These are phyloP conservation scores for Masnerella sp. DNA, from an alignment of 2,888 invertebrate genomes.

Conservation along the genomic window DNA sequence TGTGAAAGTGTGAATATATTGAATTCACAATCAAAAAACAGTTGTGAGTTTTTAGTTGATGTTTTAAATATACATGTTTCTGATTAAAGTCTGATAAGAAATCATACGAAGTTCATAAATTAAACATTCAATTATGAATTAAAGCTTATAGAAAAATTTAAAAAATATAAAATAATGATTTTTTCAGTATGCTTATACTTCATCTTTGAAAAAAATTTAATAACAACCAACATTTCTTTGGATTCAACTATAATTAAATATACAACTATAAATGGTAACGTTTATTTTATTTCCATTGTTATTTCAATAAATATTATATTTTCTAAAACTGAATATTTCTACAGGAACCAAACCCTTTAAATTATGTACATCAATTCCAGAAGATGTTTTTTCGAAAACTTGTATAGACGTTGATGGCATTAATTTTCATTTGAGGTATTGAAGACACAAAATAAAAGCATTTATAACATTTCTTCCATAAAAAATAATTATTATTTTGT, in stretches of 20 bases:
- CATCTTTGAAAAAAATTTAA: conserved; percentile 65
- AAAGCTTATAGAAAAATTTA: too few species aligned
- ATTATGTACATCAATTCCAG: conserved; percentile 68
- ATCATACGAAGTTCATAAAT: too few species aligned
- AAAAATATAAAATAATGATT: too few species aligned
- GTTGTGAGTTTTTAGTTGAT: conserved; percentile 66
- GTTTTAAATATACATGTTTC: too few species aligned
- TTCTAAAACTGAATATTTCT: too few species aligned
- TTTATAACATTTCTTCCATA: too few species aligned
- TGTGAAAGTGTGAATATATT: conserved; percentile 69
- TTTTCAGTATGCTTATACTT: conserved; percentile 71
- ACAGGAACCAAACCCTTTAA: conserved; percentile 67
- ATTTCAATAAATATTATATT: too few species aligned
- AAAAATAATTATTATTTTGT: background rate
- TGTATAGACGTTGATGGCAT: conserved; percentile 69
- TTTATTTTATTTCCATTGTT: too few species aligned
- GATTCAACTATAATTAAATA: conserved; percentile 61
- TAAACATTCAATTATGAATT: too few species aligned
- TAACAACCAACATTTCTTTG: conserved; percentile 68
- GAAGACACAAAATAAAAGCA: too few species aligned
- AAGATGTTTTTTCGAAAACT: conserved; percentile 68
- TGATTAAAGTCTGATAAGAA: too few species aligned
- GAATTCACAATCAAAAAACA: conserved; percentile 62
- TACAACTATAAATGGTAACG: conserved; percentile 51
- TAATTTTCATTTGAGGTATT: conserved; percentile 66